Conservation (phyloP, 2,888 invertebrate species). For the Eutolmus rufibarbis region DNA sequence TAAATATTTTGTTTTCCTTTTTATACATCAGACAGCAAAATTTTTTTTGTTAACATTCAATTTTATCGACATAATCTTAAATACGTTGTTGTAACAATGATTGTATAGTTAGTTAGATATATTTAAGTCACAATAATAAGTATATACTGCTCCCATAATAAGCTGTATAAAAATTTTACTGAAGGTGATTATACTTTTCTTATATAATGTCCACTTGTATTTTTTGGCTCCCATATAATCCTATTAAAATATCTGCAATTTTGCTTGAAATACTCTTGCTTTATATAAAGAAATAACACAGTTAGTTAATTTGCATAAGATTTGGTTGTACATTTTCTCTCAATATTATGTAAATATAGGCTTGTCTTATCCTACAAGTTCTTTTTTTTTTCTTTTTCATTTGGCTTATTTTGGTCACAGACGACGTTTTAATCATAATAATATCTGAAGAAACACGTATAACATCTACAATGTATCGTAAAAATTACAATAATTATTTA, state of each 20-base stretch:
- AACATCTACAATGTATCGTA: not conserved
- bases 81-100: not conserved
- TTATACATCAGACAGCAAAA: constrained; percentile 11
- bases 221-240: not conserved
- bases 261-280: not conserved
- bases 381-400: not conserved
- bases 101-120: not conserved
- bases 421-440: constrained; percentile 13
- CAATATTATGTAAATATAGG: not conserved
- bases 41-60: constrained; percentile 4
- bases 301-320: constrained; percentile 19
- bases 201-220: not conserved
- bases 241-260: constrained; percentile 22
- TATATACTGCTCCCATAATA: constrained; percentile 3
- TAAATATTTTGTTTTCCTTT: not conserved
- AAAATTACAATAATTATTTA: not conserved
- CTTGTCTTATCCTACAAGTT: not conserved
- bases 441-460: not conserved
- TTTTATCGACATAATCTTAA: not conserved
- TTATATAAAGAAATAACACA: constrained; percentile 13
- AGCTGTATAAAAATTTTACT: constrained; percentile 6
- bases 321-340: constrained; percentile 9
- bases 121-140: not conserved
- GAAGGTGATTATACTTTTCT: not conserved
- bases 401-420: constrained; percentile 37